Evolutionary conservation across 2,113 vertebrate genomes (phyloP), one percentile per base, ranked within the genome.

Genomic region (Lynx canadensis): DNA sequence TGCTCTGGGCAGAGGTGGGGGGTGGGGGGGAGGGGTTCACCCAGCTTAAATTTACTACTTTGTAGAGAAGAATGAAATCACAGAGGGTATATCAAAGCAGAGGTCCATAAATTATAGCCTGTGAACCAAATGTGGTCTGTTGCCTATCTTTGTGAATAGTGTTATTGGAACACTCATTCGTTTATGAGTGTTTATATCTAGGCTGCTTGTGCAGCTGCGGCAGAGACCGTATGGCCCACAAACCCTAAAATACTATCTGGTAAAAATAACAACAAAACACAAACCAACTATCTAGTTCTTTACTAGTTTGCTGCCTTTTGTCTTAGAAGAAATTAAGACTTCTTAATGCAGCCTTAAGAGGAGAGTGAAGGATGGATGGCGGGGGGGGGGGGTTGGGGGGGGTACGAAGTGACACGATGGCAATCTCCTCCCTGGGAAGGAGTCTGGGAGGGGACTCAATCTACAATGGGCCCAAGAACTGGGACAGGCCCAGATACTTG

Each of bases 321-420:
- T 7, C 15, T 80, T 79, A 82, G 74, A 90, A 84, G 80, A 86
- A 66, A 94, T 52, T 91, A 78, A 63, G 38, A 89, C 68, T 55
- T 79, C 15, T 80, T 15, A 2, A n/a, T 27, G 41, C 3, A 97
- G 79, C 29, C 84, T 80, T 84, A 60, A 33, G 13, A 96, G 41
- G 4, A 94, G 95, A 97, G 71, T 79, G 83, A 95, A 93, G 63
- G 60, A 89, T 11, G 29, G n/a, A 83, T 19, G 11, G 13, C 41
- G 18, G 4, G 15, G 21, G 21, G 3, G 19, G 29, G 16, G 23
- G 41, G 6, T 3, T 13, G 18, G 14, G 1, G 1, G 7, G 31
- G 29, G 31, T 23, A 2, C 38, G 52, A 36, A 33, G 1, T 36
- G 78, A 63, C 27, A 48, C 29, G 71, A 41, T 1, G 4, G 18